Conservation (phyloP, 1,140 invertebrate species). For the Heliconius nattereri region DNA sequence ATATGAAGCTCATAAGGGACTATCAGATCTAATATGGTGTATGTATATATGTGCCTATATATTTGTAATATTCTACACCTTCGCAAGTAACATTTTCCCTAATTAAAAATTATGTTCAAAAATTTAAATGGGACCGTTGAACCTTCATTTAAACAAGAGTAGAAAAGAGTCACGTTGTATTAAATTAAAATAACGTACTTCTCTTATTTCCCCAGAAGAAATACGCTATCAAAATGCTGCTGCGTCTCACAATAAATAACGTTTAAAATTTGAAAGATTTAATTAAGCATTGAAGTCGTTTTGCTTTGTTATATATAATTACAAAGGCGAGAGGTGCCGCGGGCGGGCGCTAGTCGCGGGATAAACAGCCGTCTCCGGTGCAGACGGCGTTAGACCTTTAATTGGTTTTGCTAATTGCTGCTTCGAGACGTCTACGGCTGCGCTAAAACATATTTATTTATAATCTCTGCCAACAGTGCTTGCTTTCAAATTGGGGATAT, state of each 20-base stretch:
- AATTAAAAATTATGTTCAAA: not conserved
- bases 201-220: not conserved
- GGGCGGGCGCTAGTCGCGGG: constrained; percentile 19
- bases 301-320: constrained; percentile 27
- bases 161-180: not conserved
- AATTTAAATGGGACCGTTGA: not conserved
- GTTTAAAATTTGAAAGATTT: constrained; percentile 27
- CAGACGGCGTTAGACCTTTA: constrained; percentile 41
- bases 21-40: too few species aligned
- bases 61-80: too few species aligned
- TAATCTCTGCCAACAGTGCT: constrained; percentile 5
- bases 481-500: not conserved
- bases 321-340: constrained; percentile 6
- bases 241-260: constrained; percentile 16
- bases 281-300: constrained; percentile 30
- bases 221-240: not conserved
- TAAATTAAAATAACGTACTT: not conserved
- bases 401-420: constrained; percentile 57
- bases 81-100: not conserved
- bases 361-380: constrained; percentile 25
- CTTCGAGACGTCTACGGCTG: constrained; percentile 24
- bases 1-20: too few species aligned
- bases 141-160: not conserved
- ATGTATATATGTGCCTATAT: too few species aligned
- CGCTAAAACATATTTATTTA: constrained; percentile 30